Base-by-base conservation (phyloP, 2,797 vertebrate species). In the Chaunax sp. region DNA sequence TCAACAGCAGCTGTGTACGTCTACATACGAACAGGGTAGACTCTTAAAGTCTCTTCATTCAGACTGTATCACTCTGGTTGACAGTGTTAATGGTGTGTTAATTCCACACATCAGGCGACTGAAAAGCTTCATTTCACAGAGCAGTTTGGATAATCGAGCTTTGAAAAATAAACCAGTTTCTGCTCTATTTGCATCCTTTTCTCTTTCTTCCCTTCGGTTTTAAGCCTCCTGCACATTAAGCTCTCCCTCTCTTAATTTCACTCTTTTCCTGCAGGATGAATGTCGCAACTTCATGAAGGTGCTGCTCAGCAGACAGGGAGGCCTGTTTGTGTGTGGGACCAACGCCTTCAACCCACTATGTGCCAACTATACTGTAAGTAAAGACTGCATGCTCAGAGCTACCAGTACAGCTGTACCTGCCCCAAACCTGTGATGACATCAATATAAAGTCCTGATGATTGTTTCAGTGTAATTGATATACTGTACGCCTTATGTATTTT, bases 241-340 rank as follows among this genome's bases (percentile, higher is more conserved):
- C 50, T 50, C 54, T 64, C 13, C 26, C 35, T 66, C 14, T 72
- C 35, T 63, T 44, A 26, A 22, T 35, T 19, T 66, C 19, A 67
- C 22, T 43, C 43, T 35, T 7, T 58, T 64, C 7, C 56, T 66
- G 47, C 75, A 97, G 97, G 96, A 95, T 59, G 97, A 98, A 90
- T 99, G 97, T 70, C 95, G 96, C 13, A 99, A 99, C 84, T 99
- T 97, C 75, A 85, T 99, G 80, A 98, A 97, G 92, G 97, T 98
- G 82, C 92, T 99, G 75, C 93, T 98, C 70, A 94, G 95, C 51
- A 87, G 94, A 12, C 93, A 91, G 10, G 95, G 94, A 43, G 95
- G 95, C 62, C 93, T 99, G 37, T 98, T 98, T 16, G 91, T 97
- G 66, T 98, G 97, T 0, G 97, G 97, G 56, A 98, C 96, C 82